Percentiles rank a stretch among this genome's conserved stretches.
Evolutionary conservation across 2,113 vertebrate species (phyloP).

Genomic region (Eubucco bourcierii): DNA sequence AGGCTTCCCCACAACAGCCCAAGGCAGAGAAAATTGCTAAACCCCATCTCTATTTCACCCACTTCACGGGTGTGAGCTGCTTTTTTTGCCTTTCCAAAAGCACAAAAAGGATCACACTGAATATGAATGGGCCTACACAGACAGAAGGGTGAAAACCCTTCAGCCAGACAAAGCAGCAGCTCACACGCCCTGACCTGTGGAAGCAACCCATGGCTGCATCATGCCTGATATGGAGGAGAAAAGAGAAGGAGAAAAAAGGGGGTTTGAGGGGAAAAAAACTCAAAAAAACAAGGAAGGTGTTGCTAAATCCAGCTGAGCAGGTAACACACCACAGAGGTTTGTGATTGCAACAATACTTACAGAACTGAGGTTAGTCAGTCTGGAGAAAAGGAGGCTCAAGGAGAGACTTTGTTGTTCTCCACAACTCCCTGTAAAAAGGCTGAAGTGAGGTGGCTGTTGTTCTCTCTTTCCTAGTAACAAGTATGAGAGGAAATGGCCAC

Average conservation of each 20-base stretch:
- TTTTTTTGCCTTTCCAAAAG: background rate
- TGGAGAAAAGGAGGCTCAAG: too few relatives aligned
- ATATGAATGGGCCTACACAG: background rate
- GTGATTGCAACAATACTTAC: background rate
- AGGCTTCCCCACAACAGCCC: background rate
- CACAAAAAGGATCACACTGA: background rate
- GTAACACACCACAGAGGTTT: background rate
- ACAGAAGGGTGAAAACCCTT: background rate
- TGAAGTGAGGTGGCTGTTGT: too few relatives aligned
- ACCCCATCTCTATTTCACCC: conserved; percentile 34
- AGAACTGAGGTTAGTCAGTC: too few relatives aligned
- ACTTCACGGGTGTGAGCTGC: conserved; percentile 23
- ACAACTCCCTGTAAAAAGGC: too few relatives aligned
- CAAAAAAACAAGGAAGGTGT: fast-evolving
- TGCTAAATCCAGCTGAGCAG: background rate
- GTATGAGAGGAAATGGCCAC: too few relatives aligned
- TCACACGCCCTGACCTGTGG: background rate
- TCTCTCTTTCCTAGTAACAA: too few relatives aligned
- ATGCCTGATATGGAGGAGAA: background rate
- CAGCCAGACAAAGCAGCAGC: conserved; percentile 10
- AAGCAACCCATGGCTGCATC: background rate
- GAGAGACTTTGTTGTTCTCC: too few relatives aligned
- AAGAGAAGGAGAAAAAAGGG: background rate
- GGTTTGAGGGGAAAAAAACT: background rate
- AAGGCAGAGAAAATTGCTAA: conserved; percentile 28